These are phyloP conservation scores for Ypsolopha sequella DNA, from an alignment of 2,888 invertebrate species.

Conservation along the genomic window DNA sequence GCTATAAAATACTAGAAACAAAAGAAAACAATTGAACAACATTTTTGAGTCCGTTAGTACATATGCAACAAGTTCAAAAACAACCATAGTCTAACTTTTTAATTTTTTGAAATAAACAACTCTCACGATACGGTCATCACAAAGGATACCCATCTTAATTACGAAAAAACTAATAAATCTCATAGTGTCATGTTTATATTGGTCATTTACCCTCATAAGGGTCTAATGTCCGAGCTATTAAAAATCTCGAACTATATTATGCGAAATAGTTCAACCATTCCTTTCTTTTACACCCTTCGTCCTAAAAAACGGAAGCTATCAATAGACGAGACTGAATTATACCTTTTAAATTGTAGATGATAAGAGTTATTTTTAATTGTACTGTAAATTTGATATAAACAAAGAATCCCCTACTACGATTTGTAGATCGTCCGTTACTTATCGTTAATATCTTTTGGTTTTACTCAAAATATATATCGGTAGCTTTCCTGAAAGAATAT, in stretches of 20 bases:
- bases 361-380: background rate
- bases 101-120: background rate
- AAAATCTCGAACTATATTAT: conserved; percentile 28
- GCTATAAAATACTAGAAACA: too few species aligned
- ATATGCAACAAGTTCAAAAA: too few species aligned
- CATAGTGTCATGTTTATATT: conserved; percentile 14
- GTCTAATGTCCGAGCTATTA: conserved; percentile 34
- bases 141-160: conserved; percentile 1
- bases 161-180: conserved; percentile 9
- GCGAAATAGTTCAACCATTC: conserved; percentile 31
- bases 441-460: too few species aligned
- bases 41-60: too few species aligned
- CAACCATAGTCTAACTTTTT: too few species aligned
- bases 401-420: too few species aligned
- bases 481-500: too few species aligned
- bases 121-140: background rate
- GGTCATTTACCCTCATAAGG: conserved; percentile 39
- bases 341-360: background rate
- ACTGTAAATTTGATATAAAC: background rate
- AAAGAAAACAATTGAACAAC: too few species aligned
- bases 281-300: conserved; percentile 28
- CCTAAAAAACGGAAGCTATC: conserved; percentile 29
- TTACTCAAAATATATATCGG: too few species aligned
- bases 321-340: conserved; percentile 12
- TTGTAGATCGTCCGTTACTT: too few species aligned